Percentiles rank a stretch among this genome's conserved stretches.
Conservation (phyloP, 1,140 invertebrate genomes). For the Holcopasites calliopsidis region DNA sequence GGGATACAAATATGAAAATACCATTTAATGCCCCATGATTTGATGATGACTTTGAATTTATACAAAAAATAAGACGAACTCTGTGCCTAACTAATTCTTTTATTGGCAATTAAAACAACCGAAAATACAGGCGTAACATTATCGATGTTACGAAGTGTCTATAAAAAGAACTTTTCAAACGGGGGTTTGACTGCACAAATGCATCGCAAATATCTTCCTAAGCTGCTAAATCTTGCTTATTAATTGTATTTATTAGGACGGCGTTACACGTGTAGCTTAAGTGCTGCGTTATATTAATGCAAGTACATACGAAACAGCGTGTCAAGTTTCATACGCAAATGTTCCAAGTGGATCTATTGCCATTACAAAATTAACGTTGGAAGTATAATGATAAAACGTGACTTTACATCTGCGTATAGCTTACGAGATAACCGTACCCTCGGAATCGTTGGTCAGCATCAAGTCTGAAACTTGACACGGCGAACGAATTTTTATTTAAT, state of each 20-base stretch:
- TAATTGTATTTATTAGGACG: slow-evolving; percentile 73
- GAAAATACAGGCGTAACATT: slow-evolving; percentile 42
- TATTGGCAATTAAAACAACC: slow-evolving; percentile 58
- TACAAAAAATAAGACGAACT: slow-evolving; percentile 38
- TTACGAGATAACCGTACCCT: not conserved
- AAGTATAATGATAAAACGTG: not conserved
- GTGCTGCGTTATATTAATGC: slow-evolving; percentile 66
- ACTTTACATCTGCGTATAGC: slow-evolving; percentile 21
- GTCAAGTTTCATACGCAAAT: slow-evolving; percentile 69
- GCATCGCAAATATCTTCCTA: slow-evolving; percentile 69
- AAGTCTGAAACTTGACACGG: slow-evolving; percentile 63
- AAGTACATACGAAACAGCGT: slow-evolving; percentile 64
- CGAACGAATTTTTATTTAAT: slow-evolving; percentile 68
- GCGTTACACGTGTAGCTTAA: slow-evolving; percentile 70
- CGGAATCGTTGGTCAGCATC: not conserved
- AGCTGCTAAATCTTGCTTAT: slow-evolving; percentile 67
- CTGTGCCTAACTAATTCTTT: slow-evolving; percentile 64
- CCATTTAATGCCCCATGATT: slow-evolving; percentile 64
- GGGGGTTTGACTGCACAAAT: slow-evolving; percentile 65
- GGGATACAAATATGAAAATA: slow-evolving; percentile 19
- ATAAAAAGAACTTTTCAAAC: slow-evolving; percentile 38
- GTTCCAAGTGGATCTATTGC: not conserved
- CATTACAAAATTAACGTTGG: slow-evolving; percentile 12
- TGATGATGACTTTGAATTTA: slow-evolving; percentile 64
- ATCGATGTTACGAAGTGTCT: slow-evolving; percentile 46